These are phyloP conservation scores for Cherax destructor DNA, from an alignment of 1,140 invertebrate genomes.

Conservation along the genomic window DNA sequence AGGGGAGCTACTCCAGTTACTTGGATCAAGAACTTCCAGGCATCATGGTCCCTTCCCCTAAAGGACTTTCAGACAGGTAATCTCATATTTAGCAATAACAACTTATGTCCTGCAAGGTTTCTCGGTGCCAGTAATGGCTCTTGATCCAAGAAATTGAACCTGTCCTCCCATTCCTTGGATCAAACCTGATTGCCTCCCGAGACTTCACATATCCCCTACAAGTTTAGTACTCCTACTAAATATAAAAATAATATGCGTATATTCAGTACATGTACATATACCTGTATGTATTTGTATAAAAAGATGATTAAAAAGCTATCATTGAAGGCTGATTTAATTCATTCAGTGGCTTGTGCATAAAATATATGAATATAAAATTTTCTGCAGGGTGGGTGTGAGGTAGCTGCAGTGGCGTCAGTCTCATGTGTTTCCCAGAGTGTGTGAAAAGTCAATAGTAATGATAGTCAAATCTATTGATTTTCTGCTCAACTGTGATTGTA, in stretches of 20 bases:
- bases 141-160: no score
- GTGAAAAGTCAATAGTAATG: background rate
- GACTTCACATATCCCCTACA: no score
- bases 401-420: background rate
- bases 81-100: constrained; percentile 5
- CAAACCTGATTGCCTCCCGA: no score
- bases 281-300: background rate
- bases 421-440: background rate
- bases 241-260: background rate
- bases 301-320: background rate
- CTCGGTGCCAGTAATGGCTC: no score
- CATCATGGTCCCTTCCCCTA: no score
- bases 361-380: background rate
- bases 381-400: background rate
- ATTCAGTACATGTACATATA: background rate
- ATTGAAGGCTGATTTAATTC: background rate
- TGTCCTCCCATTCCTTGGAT: no score
- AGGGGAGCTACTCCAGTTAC: no score
- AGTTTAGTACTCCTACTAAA: no score
- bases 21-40: no score
- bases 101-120: no score
- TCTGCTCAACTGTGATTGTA: constrained; percentile 53
- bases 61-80: background rate
- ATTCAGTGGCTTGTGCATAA: background rate
- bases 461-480: constrained; percentile 7